Conservation (phyloP, 2,113 vertebrate genomes). For the Marmota monax region DNA sequence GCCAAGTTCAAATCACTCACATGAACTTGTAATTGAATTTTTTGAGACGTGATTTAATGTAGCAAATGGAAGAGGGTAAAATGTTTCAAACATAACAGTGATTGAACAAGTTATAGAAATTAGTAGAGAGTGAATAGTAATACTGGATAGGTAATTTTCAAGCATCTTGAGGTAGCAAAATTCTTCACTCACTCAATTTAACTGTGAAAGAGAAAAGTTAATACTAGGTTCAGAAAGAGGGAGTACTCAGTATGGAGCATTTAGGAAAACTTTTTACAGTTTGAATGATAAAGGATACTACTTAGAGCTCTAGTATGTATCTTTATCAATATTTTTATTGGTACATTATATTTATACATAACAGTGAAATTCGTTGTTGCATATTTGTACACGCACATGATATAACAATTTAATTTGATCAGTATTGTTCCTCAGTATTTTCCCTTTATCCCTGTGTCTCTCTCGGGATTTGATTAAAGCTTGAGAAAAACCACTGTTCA, state of each 20-base stretch:
- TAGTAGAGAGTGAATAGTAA: constrained; percentile 41
- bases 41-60: constrained; percentile 66
- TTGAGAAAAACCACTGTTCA: background rate
- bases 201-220: background rate
- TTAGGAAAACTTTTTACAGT: background rate
- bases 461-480: background rate
- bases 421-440: too few species aligned
- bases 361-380: too few species aligned
- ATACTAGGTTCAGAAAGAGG: background rate
- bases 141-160: background rate
- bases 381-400: too few species aligned
- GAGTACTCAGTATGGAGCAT: background rate
- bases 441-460: too few species aligned
- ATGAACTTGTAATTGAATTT: constrained; percentile 67
- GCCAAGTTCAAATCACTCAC: constrained; percentile 56
- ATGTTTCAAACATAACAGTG: constrained; percentile 40
- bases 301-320: background rate
- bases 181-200: background rate
- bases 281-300: background rate
- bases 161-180: background rate
- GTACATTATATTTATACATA: too few species aligned
- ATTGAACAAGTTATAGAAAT: constrained; percentile 47
- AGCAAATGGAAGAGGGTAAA: constrained; percentile 58
- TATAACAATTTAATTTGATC: too few species aligned
- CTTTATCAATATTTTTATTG: background rate